Conservation (phyloP, 2,113 vertebrate species). For the Zeus faber region DNA sequence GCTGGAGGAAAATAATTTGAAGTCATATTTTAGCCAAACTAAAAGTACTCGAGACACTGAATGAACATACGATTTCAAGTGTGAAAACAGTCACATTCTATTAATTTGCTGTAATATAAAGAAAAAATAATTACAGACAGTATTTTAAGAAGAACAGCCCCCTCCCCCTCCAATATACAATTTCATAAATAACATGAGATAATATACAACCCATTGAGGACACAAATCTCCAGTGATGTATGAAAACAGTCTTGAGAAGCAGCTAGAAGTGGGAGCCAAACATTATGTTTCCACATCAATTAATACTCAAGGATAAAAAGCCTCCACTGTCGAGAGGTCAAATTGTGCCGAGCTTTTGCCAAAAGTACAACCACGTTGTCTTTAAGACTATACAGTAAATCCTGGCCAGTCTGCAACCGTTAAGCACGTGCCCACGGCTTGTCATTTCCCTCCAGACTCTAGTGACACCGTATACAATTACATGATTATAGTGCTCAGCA, state of each 20-base stretch:
- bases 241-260: conserved; percentile 37
- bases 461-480: background rate
- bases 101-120: conserved; percentile 45
- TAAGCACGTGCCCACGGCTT: no score
- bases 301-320: conserved; percentile 26
- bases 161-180: conserved; percentile 45
- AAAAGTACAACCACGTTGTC: no score
- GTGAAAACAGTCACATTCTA: conserved; percentile 42
- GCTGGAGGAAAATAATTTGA: no score
- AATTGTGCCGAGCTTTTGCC: conserved; percentile 14
- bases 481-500: conserved; percentile 22
- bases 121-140: conserved; percentile 27
- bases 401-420: no score
- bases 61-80: conserved; percentile 56
- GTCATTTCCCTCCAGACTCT: no score
- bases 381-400: no score
- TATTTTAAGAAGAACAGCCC: conserved; percentile 47
- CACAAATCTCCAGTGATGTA: conserved; percentile 61
- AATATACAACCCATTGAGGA: conserved; percentile 49
- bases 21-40: no score
- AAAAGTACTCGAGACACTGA: no score
- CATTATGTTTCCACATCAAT: conserved; percentile 19
- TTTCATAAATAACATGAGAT: conserved; percentile 63
- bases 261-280: conserved; percentile 30
- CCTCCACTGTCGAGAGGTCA: conserved; percentile 49